Base-by-base conservation (phyloP, 2,113 vertebrate species). In the Odontophorus gujanensis region DNA sequence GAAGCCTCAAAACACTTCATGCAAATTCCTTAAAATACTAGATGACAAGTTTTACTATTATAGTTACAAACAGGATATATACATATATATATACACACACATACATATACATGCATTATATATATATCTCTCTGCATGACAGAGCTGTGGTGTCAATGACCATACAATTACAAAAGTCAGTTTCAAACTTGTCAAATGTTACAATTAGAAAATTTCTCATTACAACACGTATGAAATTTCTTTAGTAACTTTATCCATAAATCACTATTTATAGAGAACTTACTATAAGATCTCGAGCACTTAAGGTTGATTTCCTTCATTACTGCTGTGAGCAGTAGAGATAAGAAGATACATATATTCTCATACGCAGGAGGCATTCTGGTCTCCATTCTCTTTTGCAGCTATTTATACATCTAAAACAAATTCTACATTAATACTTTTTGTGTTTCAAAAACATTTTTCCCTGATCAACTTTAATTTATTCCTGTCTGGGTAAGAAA, bases 1-100 rank as follows among this genome's bases (percentile, higher is more conserved):
- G 74, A 94, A 87, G 89, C 66, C 93, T 87, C 78, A 94, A 95
- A 90, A 94, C 36, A 57, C 12, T 93, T 85, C 68, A 84, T 81
- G 58, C 24, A 69, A 93, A 93, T 88, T 68, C 81, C 66, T 87
- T 76, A 75, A 93, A 95, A 79, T 81, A 81, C 24, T 50, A 57
- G 81, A 65, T 57, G 62, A 66, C 4, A 62, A 78, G 24, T 86
- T 91, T 72, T 81, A 75, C 42, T 65, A 17, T 57, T 93, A 95
- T 63, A 84, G 30, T 74, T 89, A 90, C n/a, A 65, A 42, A 48
- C 43, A 62, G 19, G 10, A 4, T 32, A 42, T 62, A 53, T 53
- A 53, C 26, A 43, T 48, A 84, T 76, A 53, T 53, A 53, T 30
- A 43, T 45, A 84, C 45, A 47, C 40, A 40, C 40, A 40, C 12